Evolutionary conservation across 2,797 vertebrate genomes (phyloP), one percentile per base, ranked within the genome.

Genomic region (Spheniscus humboldti): DNA sequence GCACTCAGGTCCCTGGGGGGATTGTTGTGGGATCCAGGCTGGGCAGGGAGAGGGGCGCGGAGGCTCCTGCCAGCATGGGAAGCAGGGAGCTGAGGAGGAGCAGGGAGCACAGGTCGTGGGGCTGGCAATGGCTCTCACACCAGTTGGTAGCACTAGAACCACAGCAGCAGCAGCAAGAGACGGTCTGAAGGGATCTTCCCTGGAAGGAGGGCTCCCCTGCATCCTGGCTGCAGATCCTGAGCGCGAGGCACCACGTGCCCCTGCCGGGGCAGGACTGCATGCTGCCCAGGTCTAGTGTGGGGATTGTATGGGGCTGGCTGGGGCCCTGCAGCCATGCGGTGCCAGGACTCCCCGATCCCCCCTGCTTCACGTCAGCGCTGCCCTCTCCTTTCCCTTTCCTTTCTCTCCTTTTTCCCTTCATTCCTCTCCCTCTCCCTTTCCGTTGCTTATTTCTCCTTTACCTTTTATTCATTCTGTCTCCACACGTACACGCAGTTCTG

Each of bases 351-450:
- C 79, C 3, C 23, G 2, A 7, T 18, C 5, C 33, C 23, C 13
- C 16, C 2, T 41, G 1, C 50, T 37, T 47, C 4, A 4, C 7
- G 1, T 6, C 12, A 2, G 20, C 19, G 7, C 55, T 18, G 55
- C 66, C 22, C 71, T 43, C 43, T 47, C 37, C 72, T n/a, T 52
- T 72, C 28, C 31, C 27, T 16, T 23, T 18, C 28, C 37, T 50
- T 63, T 37, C 62, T 39, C n/a, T 43, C 39, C 17, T 5, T 1
- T 23, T 59, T 39, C 20, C 43, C 37, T 31, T 55, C 79, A 14
- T 63, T 57, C 18, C 28, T 48, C 71, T 25, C 43, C 45, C 33
- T 52, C 33, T 68, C 73, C 50, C 33, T 68, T 52, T 20, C 77
- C 10, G 14, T 41, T 27, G 27, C 74, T 60, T 55, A 3, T 66